Conservation (phyloP, 2,797 vertebrate genomes). For the Oreortyx pictus region DNA sequence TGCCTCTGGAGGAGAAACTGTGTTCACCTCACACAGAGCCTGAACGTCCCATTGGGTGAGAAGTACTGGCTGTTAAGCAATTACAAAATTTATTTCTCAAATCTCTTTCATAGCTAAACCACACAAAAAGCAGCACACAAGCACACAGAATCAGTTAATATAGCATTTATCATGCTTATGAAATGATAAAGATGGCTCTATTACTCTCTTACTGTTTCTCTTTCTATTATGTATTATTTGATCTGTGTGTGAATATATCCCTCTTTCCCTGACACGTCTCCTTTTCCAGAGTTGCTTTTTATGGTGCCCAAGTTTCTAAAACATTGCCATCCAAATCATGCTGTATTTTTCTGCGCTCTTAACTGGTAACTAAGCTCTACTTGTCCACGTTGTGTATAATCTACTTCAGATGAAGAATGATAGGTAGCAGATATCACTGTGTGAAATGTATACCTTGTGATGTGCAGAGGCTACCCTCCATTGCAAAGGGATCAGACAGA, state of each 20-base stretch:
- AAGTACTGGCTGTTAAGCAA: not conserved
- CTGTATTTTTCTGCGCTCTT: not conserved
- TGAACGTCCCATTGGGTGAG: not conserved
- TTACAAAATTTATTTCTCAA: not conserved
- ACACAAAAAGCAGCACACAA: not conserved
- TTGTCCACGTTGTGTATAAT: rapidly evolving
- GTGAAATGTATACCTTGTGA: not conserved
- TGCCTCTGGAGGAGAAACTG: not conserved
- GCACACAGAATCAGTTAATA: not conserved
- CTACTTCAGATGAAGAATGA: not conserved
- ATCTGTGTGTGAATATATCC: rapidly evolving
- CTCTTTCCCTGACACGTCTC: not conserved
- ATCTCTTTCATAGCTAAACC: not conserved
- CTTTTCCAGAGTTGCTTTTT: not conserved
- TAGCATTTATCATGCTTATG: not conserved
- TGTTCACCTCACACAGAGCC: not conserved
- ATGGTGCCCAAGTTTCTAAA: not conserved
- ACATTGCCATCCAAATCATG: not conserved
- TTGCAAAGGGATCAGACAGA: not conserved
- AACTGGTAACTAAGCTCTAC: not conserved
- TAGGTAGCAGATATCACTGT: not conserved
- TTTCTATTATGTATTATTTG: not conserved
- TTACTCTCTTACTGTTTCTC: rapidly evolving
- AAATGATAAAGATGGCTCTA: not conserved
- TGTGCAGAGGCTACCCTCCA: not conserved